Percentiles rank a stretch among this genome's conserved stretches.
These are phyloP conservation scores for Accipiter virgatus DNA, from an alignment of 2,113 vertebrate species.

Conservation along the genomic window DNA sequence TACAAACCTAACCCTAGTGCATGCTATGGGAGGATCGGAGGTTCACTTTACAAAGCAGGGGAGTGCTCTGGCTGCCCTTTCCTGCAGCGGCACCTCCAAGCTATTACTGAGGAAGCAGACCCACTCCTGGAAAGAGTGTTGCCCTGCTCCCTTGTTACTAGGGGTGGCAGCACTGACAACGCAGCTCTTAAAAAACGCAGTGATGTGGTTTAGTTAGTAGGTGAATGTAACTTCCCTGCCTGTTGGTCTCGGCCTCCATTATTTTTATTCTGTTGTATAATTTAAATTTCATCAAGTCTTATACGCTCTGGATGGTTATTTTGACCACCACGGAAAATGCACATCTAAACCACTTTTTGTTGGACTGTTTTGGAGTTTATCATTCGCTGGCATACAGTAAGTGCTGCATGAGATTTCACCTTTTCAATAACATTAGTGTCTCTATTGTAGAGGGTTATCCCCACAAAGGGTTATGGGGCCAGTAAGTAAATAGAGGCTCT, in stretches of 20 bases:
- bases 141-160: background rate
- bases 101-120: background rate
- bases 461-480: background rate
- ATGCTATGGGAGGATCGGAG: background rate
- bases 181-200: background rate
- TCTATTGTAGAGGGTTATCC: background rate
- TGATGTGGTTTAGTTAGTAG: background rate
- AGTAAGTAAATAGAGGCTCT: background rate
- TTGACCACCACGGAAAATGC: background rate
- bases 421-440: background rate
- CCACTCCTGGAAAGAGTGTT: background rate
- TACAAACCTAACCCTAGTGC: fast-evolving
- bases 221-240: background rate
- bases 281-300: background rate
- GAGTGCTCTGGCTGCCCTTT: background rate
- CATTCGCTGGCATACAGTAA: background rate
- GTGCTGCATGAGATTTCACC: background rate
- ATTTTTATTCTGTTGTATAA: background rate
- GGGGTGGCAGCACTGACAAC: background rate
- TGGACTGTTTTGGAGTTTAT: background rate
- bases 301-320: background rate
- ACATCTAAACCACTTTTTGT: background rate
- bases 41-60: background rate
- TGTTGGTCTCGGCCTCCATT: background rate
- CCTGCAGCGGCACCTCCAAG: background rate